A percentile compares a stretch with the other conserved stretches of the same genome.
Evolutionary conservation across 2,797 vertebrate species (phyloP).

Genomic region (Microctenopoma steveboyesi): DNA sequence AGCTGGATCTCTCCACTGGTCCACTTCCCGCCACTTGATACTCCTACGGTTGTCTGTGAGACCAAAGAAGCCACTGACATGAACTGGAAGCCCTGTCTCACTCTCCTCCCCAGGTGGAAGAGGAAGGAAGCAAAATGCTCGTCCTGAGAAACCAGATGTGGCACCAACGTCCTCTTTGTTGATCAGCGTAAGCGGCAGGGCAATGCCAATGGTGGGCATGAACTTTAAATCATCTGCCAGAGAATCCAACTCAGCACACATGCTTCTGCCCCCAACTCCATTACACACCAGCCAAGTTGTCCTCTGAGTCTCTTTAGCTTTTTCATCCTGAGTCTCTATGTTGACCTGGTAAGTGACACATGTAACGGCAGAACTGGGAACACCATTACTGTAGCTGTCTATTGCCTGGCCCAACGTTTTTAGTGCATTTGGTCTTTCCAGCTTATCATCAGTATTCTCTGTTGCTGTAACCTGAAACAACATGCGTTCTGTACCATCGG

Average conservation of each 20-base stretch:
- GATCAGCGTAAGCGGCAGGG: slow-evolving; percentile 84
- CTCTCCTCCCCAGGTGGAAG: slow-evolving; percentile 96
- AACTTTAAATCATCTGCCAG: slow-evolving; percentile 97
- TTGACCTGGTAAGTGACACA: slow-evolving; percentile 94
- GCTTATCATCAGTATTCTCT: slow-evolving; percentile 87
- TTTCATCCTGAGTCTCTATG: slow-evolving; percentile 90
- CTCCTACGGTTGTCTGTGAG: slow-evolving; percentile 98
- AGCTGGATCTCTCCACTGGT: slow-evolving; percentile 97
- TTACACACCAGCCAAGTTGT: slow-evolving; percentile 96
- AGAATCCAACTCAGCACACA: slow-evolving; percentile 90
- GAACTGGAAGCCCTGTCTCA: slow-evolving; percentile 94
- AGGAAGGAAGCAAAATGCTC: slow-evolving; percentile 97
- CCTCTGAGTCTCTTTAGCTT: slow-evolving; percentile 86
- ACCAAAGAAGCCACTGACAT: slow-evolving; percentile 97
- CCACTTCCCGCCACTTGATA: slow-evolving; percentile 97
- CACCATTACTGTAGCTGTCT: slow-evolving; percentile 90
- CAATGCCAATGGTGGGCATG: slow-evolving; percentile 93
- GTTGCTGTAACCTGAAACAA: slow-evolving; percentile 91
- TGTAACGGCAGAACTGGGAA: slow-evolving; percentile 86
- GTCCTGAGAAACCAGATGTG: slow-evolving; percentile 88
- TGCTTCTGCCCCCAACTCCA: slow-evolving; percentile 93
- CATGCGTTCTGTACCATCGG: slow-evolving; percentile 90
- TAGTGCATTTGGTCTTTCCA: slow-evolving; percentile 89
- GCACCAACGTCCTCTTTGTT: slow-evolving; percentile 85
- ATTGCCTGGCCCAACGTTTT: slow-evolving; percentile 89